These are phyloP conservation scores for Anolis carolinensis DNA, from an alignment of 2,113 vertebrate species.

Conservation along the genomic window DNA sequence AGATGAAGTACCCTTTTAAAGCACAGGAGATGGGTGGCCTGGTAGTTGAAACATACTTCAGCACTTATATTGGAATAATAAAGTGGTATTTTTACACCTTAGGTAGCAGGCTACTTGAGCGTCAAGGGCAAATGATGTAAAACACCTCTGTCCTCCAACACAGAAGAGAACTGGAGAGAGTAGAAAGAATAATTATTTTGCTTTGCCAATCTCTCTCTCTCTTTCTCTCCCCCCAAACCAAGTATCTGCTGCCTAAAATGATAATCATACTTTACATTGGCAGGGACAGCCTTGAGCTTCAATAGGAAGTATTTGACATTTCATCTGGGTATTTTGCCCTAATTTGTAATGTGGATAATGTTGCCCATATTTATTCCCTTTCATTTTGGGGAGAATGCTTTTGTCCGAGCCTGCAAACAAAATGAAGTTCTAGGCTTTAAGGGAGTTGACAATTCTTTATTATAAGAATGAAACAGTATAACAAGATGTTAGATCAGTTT, in stretches of 20 bases:
- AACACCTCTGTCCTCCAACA: background rate
- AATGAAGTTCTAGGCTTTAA: conserved; percentile 44
- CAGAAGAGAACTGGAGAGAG: background rate
- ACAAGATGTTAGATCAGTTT: conserved; percentile 61
- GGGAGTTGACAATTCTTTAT: conserved; percentile 65
- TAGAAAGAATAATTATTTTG: background rate
- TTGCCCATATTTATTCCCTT: background rate
- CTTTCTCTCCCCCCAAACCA: too few species aligned
- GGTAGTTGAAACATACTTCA: background rate
- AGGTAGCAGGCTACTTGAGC: background rate
- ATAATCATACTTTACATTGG: background rate
- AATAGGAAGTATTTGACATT: background rate
- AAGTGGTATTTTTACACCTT: background rate
- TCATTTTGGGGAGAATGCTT: conserved; percentile 17
- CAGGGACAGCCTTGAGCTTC: background rate
- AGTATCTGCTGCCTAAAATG: background rate
- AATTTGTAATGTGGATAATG: background rate
- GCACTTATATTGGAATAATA: background rate
- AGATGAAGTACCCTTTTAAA: background rate
- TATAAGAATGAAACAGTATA: conserved; percentile 65
- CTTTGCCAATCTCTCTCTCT: background rate
- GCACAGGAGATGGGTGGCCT: background rate
- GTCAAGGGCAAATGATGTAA: background rate
- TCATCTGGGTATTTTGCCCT: background rate
- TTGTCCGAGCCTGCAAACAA: conserved; percentile 44